These are phyloP conservation scores for Lytechinus pictus DNA, from an alignment of 35 echinoderm and acorn worm species.

Conservation along the genomic window DNA sequence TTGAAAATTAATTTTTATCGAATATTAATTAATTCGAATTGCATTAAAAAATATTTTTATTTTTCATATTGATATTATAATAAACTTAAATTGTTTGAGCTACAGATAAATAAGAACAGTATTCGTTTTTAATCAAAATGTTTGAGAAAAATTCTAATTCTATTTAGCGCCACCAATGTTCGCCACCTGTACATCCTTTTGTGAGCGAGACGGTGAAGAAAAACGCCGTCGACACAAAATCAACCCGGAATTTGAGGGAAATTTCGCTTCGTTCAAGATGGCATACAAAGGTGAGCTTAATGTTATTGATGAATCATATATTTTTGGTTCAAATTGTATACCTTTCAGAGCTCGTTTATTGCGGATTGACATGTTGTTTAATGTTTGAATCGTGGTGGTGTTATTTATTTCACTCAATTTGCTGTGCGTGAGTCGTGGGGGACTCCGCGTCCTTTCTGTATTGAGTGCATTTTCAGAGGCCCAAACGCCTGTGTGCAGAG, in stretches of 20 bases:
- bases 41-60: not conserved
- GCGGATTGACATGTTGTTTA: not conserved
- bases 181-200: not conserved
- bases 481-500: not conserved
- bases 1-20: not conserved
- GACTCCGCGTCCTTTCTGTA: not conserved
- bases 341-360: not conserved
- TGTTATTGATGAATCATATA: not conserved
- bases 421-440: not conserved
- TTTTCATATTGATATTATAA: not conserved
- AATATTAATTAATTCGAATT: not conserved
- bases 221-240: not conserved
- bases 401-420: not conserved
- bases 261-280: conserved; percentile 12
- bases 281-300: not conserved
- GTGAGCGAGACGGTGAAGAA: not conserved
- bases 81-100: not conserved
- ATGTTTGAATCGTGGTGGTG: not conserved
- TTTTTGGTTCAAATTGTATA: not conserved
- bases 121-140: not conserved
- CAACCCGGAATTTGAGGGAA: not conserved
- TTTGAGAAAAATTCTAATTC: not conserved
- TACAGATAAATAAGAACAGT: not conserved
- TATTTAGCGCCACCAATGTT: conserved; percentile 45
- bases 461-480: not conserved